phyloP scores from a whole-genome alignment of 2,113 vertebrate genomes.

The Caretta caretta region DNA sequence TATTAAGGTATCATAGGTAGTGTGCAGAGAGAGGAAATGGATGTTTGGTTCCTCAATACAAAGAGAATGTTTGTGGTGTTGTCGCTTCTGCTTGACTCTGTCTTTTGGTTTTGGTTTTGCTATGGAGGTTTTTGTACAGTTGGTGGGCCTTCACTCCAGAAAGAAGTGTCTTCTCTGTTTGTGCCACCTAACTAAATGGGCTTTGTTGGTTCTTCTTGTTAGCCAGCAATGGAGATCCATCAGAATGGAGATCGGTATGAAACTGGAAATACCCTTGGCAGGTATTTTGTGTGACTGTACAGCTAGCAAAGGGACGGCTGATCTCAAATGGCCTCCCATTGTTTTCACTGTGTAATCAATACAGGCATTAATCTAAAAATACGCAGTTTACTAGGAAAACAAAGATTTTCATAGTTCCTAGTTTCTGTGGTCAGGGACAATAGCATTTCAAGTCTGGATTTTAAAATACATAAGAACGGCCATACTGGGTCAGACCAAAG shows the following conservation, averaged over 20 bases:
- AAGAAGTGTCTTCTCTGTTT: not conserved
- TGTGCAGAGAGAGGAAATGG: not conserved
- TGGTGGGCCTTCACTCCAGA: not conserved
- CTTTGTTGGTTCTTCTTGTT: not conserved
- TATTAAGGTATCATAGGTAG: not conserved
- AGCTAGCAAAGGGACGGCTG: not conserved
- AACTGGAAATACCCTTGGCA: not conserved
- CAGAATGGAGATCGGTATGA: not conserved
- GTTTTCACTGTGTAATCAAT: accelerated
- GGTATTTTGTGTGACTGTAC: not conserved
- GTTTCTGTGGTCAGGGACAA: constrained; percentile 7
- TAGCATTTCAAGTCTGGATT: not conserved
- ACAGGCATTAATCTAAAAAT: not conserved
- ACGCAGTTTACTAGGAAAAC: not conserved
- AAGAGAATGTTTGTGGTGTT: not conserved
- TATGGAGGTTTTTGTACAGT: not conserved
- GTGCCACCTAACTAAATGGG: not conserved
- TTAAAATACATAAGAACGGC: accelerated
- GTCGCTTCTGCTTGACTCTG: not conserved
- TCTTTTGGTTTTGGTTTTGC: not conserved
- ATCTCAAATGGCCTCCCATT: accelerated
- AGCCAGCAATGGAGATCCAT: not conserved
- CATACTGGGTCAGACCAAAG: too few relatives aligned
- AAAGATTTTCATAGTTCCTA: not conserved
- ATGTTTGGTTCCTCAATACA: not conserved